Conservation (phyloP, 2,888 invertebrate genomes). For the Ormia ochracea region DNA sequence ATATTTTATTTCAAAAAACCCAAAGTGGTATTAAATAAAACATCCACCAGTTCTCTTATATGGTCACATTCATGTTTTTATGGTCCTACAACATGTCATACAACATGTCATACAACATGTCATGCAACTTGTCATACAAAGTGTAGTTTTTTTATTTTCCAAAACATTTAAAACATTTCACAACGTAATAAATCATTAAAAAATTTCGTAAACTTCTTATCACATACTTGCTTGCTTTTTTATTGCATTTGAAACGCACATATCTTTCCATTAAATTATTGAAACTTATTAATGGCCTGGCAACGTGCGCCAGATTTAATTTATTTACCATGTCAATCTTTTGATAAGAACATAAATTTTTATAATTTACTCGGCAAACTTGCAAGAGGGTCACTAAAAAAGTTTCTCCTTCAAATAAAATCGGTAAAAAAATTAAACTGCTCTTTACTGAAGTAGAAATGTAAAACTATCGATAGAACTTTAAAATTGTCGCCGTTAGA, state of each 20-base stretch:
- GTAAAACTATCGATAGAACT: conserved; percentile 26
- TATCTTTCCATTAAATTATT: neutral
- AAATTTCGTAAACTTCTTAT: neutral
- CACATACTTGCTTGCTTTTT: neutral
- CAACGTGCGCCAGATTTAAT: conserved; percentile 19
- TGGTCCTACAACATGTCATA: no score
- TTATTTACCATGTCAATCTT: neutral
- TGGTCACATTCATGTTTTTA: no score
- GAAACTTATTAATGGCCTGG: neutral
- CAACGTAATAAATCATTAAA: neutral
- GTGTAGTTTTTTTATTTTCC: no score
- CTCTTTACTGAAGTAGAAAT: conserved; percentile 1
- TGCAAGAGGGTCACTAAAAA: neutral
- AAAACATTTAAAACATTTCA: neutral
- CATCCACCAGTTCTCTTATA: no score
- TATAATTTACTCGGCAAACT: neutral
- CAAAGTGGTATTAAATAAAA: no score
- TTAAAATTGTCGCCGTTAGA: conserved; percentile 54
- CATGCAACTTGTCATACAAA: no score
- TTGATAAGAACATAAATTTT: conserved; percentile 12
- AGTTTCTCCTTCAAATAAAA: neutral
- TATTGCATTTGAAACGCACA: no score
- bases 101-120: neutral
- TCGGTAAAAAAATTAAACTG: neutral
- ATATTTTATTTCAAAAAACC: no score